Evolutionary conservation across 2,797 vertebrate species (phyloP), one percentile per base, ranked within the genome.

Genomic region (Acipenser oxyrinchus): DNA sequence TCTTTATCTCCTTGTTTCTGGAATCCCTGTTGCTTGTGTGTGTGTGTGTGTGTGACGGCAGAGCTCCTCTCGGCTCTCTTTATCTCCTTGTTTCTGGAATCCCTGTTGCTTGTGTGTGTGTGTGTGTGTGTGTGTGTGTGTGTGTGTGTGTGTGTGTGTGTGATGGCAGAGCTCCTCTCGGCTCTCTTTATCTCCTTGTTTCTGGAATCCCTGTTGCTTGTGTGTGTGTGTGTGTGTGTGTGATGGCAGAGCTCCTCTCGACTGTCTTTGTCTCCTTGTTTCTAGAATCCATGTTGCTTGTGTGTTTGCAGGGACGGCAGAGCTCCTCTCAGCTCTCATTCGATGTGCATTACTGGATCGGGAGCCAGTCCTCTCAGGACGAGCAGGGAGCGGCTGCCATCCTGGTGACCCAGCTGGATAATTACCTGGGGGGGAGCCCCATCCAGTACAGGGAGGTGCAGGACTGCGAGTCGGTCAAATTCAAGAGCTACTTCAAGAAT

Each of bases 261-360:
- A 3, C 50, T 61, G 0, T 0, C 49, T 60, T 68, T 37, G 23
- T 37, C 23, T 37, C 23, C 2, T 37, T 37, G 23, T 37, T 37
- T 37, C 23, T 37, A 2, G 37, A 1, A 9, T 37, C 23, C 23
- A 3, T 37, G 23, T 37, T 37, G 23, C 23, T 37, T 37, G 23
- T 66, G n/a, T 66, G 51, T 62, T 6, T 50, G 52, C 68, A 91
- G 90, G 78, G 68, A 71, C 87, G 73, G 48, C 83, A 77, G 58
- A 82, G 78, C 0, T 77, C 84, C 0, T 71, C 55, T 0, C 84
- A 82, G 53, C 73, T 75, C 0, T 2, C 82, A 0, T 70, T 78
- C 2, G 90, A 95, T 72, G 72, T 96, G 74, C 94, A 96, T 77
- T 95, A 89, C 82, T 96, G 94, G 94, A 91, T 96, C 0, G 94